Evolutionary conservation across 2,888 invertebrate species (phyloP).

Genomic region (Thysanoteuthis rhombus): DNA sequence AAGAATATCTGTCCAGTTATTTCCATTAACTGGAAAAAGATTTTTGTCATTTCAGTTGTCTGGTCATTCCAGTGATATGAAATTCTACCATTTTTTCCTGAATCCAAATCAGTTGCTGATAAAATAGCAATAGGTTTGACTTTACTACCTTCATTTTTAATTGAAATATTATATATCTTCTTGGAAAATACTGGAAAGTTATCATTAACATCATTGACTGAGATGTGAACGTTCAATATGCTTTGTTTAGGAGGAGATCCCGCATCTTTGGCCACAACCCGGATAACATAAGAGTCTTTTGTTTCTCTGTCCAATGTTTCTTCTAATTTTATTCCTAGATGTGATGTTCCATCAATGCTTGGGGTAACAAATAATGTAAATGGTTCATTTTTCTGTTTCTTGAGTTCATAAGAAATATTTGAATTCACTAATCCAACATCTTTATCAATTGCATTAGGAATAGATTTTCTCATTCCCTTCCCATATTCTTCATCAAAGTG

Average conservation of each 20-base stretch:
- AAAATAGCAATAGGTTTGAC: neutral
- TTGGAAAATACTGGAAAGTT: constrained; percentile 94
- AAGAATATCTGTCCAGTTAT: neutral
- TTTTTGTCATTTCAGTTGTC: neutral
- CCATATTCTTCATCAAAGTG: neutral
- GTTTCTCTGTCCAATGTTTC: neutral
- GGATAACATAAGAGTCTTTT: neutral
- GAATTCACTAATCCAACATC: neutral
- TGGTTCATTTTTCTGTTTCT: neutral
- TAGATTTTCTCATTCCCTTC: neutral
- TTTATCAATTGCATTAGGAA: neutral
- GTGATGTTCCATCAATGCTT: neutral
- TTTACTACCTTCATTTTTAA: neutral
- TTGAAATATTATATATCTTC: constrained; percentile 41
- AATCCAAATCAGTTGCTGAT: neutral
- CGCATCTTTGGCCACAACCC: neutral
- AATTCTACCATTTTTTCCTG: neutral
- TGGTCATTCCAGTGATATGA: neutral
- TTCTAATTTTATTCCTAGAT: neutral
- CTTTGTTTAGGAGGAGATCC: neutral
- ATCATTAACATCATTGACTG: constrained; percentile 91
- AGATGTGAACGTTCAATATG: constrained; percentile 60
- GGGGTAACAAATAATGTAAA: neutral
- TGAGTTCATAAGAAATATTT: neutral
- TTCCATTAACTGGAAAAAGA: neutral